These are phyloP conservation scores for Archips xylosteana DNA, from an alignment of 2,888 invertebrate species.

Conservation along the genomic window DNA sequence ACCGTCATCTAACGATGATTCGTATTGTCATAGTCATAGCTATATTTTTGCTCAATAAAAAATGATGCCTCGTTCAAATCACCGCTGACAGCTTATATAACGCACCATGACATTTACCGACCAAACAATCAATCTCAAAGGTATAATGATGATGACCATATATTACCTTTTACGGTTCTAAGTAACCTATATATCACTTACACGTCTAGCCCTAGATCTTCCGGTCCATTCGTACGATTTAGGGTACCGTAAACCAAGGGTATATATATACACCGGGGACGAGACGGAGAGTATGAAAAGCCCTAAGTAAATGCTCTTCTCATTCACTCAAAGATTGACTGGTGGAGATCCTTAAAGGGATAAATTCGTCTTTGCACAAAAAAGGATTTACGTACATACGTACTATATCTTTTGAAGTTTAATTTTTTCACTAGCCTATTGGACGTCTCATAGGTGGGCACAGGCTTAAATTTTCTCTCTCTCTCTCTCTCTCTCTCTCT, in stretches of 20 bases:
- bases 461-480: too few relatives aligned
- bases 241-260: not conserved
- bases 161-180: conserved; percentile 35
- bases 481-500: too few relatives aligned
- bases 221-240: not conserved
- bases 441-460: too few relatives aligned
- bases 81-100: not conserved
- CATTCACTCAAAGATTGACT: too few relatives aligned
- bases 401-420: too few relatives aligned
- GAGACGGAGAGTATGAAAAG: too few relatives aligned
- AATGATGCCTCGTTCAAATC: not conserved
- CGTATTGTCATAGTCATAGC: not conserved
- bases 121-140: conserved; percentile 24
- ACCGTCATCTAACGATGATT: not conserved
- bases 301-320: too few relatives aligned
- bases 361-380: too few relatives aligned
- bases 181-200: conserved; percentile 16
- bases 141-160: conserved; percentile 30
- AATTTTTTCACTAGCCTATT: too few relatives aligned
- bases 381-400: too few relatives aligned
- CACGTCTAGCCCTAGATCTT: conserved; percentile 26
- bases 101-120: conserved; percentile 16
- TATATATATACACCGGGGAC: too few relatives aligned
- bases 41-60: conserved; percentile 3
- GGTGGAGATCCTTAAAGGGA: too few relatives aligned